A percentile compares a stretch with the other conserved stretches of the same genome.
These are phyloP conservation scores for Eleutherodactylus coqui DNA, from an alignment of 2,797 vertebrate species.

Conservation along the genomic window DNA sequence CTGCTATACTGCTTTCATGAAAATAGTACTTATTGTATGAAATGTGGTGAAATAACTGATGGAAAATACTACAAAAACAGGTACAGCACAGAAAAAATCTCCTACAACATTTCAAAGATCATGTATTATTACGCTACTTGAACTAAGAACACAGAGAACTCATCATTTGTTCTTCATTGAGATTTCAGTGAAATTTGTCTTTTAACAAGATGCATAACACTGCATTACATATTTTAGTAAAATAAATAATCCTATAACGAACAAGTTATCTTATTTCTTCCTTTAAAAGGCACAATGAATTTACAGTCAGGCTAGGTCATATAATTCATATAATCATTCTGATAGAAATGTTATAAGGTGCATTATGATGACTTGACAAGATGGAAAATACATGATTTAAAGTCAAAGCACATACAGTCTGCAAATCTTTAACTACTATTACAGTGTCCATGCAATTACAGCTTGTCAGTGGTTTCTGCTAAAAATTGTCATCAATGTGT, in stretches of 20 bases:
- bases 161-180: no score
- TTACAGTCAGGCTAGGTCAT: background rate
- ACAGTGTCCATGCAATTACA: slow-evolving; percentile 50
- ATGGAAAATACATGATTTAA: slow-evolving; percentile 43
- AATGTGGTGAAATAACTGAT: background rate
- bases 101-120: background rate
- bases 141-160: background rate
- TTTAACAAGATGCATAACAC: background rate
- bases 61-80: background rate
- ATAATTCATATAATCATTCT: slow-evolving; percentile 24
- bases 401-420: slow-evolving; percentile 44
- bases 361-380: slow-evolving; percentile 21
- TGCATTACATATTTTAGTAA: background rate
- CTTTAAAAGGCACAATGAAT: background rate
- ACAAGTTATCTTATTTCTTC: background rate
- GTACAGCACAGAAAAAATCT: no score
- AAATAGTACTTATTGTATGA: background rate
- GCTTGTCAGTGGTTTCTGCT: slow-evolving; percentile 38
- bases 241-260: background rate
- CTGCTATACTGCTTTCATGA: background rate
- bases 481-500: slow-evolving; percentile 35
- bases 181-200: no score
- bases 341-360: slow-evolving; percentile 22
- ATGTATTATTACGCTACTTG: background rate
- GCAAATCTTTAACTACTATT: slow-evolving; percentile 47